Conservation (phyloP, 2,888 invertebrate genomes). For the Boloria euphrosyne region DNA sequence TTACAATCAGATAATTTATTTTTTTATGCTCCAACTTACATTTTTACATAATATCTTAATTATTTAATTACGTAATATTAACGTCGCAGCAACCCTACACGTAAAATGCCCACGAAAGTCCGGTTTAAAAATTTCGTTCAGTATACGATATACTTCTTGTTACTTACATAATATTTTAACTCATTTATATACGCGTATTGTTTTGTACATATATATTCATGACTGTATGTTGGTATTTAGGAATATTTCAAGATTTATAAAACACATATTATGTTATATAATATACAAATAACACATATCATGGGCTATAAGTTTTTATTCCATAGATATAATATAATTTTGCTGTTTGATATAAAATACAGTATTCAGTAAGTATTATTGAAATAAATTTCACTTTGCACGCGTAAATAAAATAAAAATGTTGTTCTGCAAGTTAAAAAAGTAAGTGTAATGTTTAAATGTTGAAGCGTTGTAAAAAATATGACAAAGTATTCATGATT, state of each 20-base stretch:
- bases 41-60: too few relatives aligned
- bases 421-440: conserved; percentile 5
- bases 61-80: conserved; percentile 1
- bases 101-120: conserved; percentile 20
- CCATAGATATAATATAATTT: too few relatives aligned
- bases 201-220: neutral
- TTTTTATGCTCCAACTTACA: too few relatives aligned
- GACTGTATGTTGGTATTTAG: neutral
- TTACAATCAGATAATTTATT: too few relatives aligned
- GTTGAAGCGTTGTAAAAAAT: too few relatives aligned
- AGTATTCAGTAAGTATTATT: too few relatives aligned
- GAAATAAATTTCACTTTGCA: neutral
- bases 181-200: conserved; percentile 18
- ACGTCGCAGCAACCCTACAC: conserved; percentile 11
- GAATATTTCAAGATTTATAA: neutral
- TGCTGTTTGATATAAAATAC: too few relatives aligned
- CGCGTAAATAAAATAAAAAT: conserved; percentile 3
- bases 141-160: conserved; percentile 17
- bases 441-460: conserved; percentile 11
- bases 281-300: too few relatives aligned
- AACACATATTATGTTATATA: neutral
- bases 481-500: too few relatives aligned
- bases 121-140: conserved; percentile 29
- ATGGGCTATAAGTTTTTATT: too few relatives aligned
- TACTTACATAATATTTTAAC: conserved; percentile 24